Evolutionary conservation across 2,797 vertebrate species (phyloP).

Genomic region (Cichlasoma orientale): DNA sequence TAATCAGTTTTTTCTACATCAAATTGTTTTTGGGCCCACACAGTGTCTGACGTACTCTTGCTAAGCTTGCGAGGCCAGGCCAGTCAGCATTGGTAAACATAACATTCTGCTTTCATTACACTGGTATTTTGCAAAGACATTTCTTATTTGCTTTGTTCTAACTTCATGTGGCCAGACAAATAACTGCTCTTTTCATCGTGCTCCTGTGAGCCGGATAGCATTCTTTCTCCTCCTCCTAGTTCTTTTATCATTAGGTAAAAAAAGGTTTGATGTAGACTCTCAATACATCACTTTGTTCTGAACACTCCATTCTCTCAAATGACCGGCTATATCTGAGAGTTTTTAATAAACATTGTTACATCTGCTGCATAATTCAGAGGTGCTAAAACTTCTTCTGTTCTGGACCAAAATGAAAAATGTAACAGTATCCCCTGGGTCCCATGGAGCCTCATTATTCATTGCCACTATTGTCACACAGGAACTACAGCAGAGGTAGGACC

Average conservation of each 20-base stretch:
- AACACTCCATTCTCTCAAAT: constrained; percentile 33
- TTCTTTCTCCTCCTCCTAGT: neutral
- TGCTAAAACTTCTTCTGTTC: constrained; percentile 45
- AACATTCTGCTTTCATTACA: constrained; percentile 42
- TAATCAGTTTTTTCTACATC: constrained; percentile 33
- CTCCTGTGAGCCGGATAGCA: neutral
- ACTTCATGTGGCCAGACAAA: constrained; percentile 31
- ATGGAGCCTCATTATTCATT: constrained; percentile 65
- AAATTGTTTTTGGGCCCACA: constrained; percentile 13
- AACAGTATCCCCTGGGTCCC: constrained; percentile 53
- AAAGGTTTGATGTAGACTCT: constrained; percentile 27
- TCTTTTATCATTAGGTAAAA: constrained; percentile 23
- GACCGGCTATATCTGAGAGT: constrained; percentile 44
- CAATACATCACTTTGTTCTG: constrained; percentile 19
- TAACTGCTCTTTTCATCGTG: neutral
- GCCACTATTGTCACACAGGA: constrained; percentile 48
- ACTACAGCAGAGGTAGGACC: constrained; percentile 29
- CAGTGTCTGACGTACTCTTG: constrained; percentile 3
- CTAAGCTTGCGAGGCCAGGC: constrained; percentile 18
- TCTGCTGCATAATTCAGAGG: constrained; percentile 58
- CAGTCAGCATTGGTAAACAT: constrained; percentile 35
- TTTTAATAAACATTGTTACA: constrained; percentile 57
- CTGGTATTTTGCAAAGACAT: constrained; percentile 25
- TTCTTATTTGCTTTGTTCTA: constrained; percentile 34
- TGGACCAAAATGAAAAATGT: constrained; percentile 61